Evolutionary conservation across 2,113 vertebrate species (phyloP).

Genomic region (Syngnathoides biaculeatus): DNA sequence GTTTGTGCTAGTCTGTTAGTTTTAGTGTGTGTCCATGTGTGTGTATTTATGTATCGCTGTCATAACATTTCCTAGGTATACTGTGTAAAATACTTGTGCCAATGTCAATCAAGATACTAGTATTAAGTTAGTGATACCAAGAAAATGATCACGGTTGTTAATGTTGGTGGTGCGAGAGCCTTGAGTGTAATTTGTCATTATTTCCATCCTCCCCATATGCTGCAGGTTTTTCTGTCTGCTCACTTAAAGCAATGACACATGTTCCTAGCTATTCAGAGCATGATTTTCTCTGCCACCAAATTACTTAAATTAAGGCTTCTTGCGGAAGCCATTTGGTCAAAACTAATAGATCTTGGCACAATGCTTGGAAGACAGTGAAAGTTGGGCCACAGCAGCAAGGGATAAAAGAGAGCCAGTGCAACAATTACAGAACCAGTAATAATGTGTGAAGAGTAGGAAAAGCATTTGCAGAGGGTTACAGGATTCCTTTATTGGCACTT

Average conservation of each 20-base stretch:
- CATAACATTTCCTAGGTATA: too few relatives aligned
- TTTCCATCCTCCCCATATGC: conserved; percentile 63
- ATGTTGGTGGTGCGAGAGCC: conserved; percentile 49
- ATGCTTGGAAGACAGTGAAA: conserved; percentile 29
- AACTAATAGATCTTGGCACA: conserved; percentile 60
- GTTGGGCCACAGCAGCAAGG: conserved; percentile 9
- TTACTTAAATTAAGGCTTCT: conserved; percentile 72
- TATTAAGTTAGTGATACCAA: conserved; percentile 16
- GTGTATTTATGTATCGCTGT: too few relatives aligned
- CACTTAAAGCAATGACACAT: conserved; percentile 63
- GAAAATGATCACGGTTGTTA: conserved; percentile 39
- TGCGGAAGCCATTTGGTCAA: conserved; percentile 70
- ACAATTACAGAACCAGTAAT: not conserved
- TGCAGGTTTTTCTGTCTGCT: conserved; percentile 53
- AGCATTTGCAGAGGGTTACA: not conserved
- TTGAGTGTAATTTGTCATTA: conserved; percentile 63
- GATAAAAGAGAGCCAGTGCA: not conserved
- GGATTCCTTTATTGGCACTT: not conserved
- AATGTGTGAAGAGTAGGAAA: not conserved
- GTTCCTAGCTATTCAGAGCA: conserved; percentile 52
- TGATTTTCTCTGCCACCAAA: conserved; percentile 62
- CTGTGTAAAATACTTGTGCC: too few relatives aligned
- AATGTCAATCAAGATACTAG: not conserved
- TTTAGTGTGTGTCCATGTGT: not conserved
- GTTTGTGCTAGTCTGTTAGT: not conserved